Evolutionary conservation across 2,888 invertebrate species (phyloP), one percentile per base, ranked within the genome.

Genomic region (Adelognathus sp.): DNA sequence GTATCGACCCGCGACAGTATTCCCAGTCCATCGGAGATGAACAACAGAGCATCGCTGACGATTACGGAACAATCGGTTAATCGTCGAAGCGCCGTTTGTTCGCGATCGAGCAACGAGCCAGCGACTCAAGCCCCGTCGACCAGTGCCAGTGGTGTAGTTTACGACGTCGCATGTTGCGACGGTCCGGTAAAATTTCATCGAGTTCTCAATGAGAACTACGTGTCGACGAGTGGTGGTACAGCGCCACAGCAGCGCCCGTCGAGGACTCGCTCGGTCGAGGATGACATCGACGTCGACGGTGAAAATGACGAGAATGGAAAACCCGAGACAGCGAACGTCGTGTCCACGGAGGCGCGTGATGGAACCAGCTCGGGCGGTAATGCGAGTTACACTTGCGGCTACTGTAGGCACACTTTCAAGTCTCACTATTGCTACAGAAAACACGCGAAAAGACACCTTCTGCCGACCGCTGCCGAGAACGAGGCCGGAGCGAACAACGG

Each of bases 111-210:
- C 56, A 67, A 56, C 80, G 81, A 81, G 21, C 63, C 74, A 36
- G 67, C 77, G 46, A 72, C 79, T 80, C 50, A 74, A 39, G 75
- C 77, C 64, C 74, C 80, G 81, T 90, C 91, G 31, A 94, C 94
- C 88, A 58, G 36, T 9, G 18, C 39, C 3, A 46, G 39, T 36
- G 82, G 81, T 0, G 94, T 96, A 0, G 95, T 97, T 1, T 92
- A 97, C 77, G 97, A 98, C 91, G 94, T 97, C n/a, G 98, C 97
- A 0, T 97, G 96, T 80, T 98, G 98, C 91, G 98, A 98, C 91
- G 98, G 98, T 0, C 98, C 98, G 0, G 97, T 98, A 0, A 93
- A 96, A 27, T 96, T 98, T 92, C 96, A 96, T 85, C 93, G 97
- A 1, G 97, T 98, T 1, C 92, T 97, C 1, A 98, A 98, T 92